Conservation (phyloP, 2,888 invertebrate genomes). For the Hartigia nigra region DNA sequence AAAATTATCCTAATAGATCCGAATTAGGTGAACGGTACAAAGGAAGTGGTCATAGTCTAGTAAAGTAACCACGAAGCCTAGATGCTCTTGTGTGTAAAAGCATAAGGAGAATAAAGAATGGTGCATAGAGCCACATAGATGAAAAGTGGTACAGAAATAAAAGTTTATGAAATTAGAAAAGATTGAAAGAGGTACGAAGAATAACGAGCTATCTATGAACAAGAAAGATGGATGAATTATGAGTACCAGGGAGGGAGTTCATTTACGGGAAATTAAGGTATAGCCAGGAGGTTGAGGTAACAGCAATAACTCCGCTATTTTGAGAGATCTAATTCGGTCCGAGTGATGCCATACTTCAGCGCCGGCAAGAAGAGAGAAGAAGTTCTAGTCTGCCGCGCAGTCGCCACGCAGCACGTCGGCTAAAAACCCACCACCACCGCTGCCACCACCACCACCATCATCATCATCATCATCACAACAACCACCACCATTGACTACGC, state of each 20-base stretch:
- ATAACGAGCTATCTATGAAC: background rate
- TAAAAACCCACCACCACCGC: slow-evolving; percentile 27
- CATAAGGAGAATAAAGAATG: background rate
- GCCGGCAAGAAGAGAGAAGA: slow-evolving; percentile 40
- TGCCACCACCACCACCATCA: slow-evolving; percentile 19
- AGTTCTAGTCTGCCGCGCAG: slow-evolving; percentile 50
- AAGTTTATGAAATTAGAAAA: background rate
- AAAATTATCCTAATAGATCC: background rate
- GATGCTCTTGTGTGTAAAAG: background rate
- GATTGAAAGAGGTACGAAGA: background rate
- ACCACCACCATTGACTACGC: slow-evolving; percentile 29
- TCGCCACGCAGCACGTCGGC: slow-evolving; percentile 54
- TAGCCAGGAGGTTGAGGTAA: slow-evolving; percentile 43
- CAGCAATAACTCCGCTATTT: slow-evolving; percentile 60
- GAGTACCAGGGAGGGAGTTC: background rate
- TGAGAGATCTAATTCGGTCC: slow-evolving; percentile 60
- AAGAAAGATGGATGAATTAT: background rate
- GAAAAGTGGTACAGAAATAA: background rate
- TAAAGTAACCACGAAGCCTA: background rate
- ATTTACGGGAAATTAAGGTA: slow-evolving; percentile 43
- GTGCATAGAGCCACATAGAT: background rate
- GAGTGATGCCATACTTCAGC: slow-evolving; percentile 62
- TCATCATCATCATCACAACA: slow-evolving; percentile 14
- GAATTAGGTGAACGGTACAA: background rate
- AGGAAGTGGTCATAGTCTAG: background rate